Conservation (phyloP, 1,140 invertebrate species). For the Euura lappo region DNA sequence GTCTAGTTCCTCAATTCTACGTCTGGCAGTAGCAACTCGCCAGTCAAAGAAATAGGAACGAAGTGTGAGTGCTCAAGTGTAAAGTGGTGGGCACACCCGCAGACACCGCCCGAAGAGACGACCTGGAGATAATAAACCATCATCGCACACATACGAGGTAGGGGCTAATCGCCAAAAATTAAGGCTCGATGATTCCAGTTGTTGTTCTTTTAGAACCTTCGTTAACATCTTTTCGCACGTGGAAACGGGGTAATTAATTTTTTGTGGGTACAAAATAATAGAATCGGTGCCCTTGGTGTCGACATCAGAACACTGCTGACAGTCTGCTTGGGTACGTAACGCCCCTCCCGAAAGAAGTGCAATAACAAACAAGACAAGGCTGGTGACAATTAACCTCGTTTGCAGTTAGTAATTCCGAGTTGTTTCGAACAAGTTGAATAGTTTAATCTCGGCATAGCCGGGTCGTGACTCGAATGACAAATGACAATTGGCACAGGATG, state of each 20-base stretch:
- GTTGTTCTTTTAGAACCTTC: too few relatives aligned
- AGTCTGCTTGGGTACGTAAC: neutral
- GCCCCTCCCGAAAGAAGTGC: neutral
- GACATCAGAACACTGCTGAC: neutral
- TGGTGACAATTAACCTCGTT: conserved; percentile 1
- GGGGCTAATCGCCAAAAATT: too few relatives aligned
- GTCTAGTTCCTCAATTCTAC: too few relatives aligned
- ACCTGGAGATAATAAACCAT: neutral
- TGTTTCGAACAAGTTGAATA: neutral
- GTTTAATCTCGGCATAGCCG: neutral
- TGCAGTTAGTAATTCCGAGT: neutral
- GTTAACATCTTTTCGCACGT: too few relatives aligned
- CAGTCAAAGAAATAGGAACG: neutral
- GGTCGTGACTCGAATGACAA: conserved; percentile 1
- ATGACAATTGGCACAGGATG: neutral
- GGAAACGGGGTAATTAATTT: too few relatives aligned
- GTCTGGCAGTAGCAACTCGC: too few relatives aligned
- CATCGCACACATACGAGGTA: too few relatives aligned
- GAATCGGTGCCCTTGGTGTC: too few relatives aligned
- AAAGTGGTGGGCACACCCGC: neutral
- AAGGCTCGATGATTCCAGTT: too few relatives aligned
- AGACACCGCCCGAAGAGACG: neutral
- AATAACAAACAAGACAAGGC: conserved; percentile 2
- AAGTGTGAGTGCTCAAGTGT: neutral
- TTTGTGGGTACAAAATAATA: too few relatives aligned